Conservation (phyloP, 2,888 invertebrate species). For the Ariolimax columbianus region DNA sequence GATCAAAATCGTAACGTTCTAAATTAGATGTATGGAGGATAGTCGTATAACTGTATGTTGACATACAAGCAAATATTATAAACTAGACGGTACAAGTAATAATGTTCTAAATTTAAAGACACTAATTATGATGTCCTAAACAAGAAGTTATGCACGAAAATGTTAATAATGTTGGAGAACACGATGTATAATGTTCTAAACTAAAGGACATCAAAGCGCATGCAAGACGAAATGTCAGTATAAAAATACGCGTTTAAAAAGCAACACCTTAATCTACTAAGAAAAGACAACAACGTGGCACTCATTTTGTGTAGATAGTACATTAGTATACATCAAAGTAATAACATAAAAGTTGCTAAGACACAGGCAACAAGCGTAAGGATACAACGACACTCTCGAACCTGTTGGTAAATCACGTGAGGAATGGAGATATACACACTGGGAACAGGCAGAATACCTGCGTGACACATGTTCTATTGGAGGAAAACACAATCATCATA, state of each 20-base stretch:
- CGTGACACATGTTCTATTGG: conserved; percentile 74
- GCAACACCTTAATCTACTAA: background rate
- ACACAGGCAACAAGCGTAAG: background rate
- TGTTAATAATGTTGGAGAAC: too few relatives aligned
- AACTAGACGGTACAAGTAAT: background rate
- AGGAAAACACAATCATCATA: conserved; percentile 59
- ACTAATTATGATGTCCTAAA: background rate
- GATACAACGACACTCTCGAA: conserved; percentile 49
- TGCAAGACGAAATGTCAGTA: background rate
- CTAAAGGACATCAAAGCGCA: background rate
- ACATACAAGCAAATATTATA: background rate
- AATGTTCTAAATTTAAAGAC: background rate
- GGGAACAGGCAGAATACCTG: conserved; percentile 68
- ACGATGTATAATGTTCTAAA: too few relatives aligned
- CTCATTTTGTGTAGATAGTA: background rate
- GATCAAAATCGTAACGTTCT: background rate
- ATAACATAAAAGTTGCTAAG: too few relatives aligned
- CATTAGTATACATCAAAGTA: background rate
- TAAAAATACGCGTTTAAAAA: background rate
- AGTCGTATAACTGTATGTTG: too few relatives aligned
- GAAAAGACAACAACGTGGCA: background rate
- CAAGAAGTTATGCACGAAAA: background rate
- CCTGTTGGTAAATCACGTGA: conserved; percentile 74
- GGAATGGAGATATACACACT: conserved; percentile 76
- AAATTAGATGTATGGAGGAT: background rate